Base-by-base conservation (phyloP, 2,113 vertebrate species). In the Caretta caretta region DNA sequence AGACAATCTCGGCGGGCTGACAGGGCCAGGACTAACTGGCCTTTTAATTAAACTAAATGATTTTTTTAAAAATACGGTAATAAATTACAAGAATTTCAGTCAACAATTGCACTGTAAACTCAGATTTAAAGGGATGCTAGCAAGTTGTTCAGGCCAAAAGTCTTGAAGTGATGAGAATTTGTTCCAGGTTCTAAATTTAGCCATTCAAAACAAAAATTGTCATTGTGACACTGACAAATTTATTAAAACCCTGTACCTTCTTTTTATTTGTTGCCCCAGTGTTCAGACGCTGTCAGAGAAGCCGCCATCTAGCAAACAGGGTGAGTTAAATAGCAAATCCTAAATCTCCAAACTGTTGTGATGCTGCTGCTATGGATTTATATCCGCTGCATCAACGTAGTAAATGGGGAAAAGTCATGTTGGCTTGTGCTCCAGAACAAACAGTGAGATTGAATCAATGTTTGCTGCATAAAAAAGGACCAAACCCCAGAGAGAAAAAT, bases 121-220 rank as follows among this genome's bases (percentile, higher is more conserved):
- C 81, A 92, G 91, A 93, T 96, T 97, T 97, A 94, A 94, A 95
- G 90, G 88, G 59, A 89, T 84, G 72, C 88, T 97, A 96, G 80
- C 87, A 92, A 84, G 78, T 72, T 94, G 29, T 87, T 94, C 42
- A 90, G 59, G 93, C 94, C 94, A 90, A 89, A 96, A 94, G 49
- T 92, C 65, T 91, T 88, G 92, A 95, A 95, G 83, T 62, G 42
- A 29, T 83, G 62, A 78, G 84, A 95, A 96, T 95, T 72, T 90
- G 27, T 90, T 96, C 88, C 90, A 95, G 86, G 88, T 75, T 95
- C 89, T 93, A 97, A 94, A 97, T 96, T 91, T 97, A 97, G 82
- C 22, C 92, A 81, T 48, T 90, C 89, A 59, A 93, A 96, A 92
- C 86, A 92, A 46, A 93, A 84, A 87, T 90, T 91, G 95, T 59